Evolutionary conservation across 2,797 vertebrate genomes (phyloP).

Genomic region (Semotilus atromaculatus): DNA sequence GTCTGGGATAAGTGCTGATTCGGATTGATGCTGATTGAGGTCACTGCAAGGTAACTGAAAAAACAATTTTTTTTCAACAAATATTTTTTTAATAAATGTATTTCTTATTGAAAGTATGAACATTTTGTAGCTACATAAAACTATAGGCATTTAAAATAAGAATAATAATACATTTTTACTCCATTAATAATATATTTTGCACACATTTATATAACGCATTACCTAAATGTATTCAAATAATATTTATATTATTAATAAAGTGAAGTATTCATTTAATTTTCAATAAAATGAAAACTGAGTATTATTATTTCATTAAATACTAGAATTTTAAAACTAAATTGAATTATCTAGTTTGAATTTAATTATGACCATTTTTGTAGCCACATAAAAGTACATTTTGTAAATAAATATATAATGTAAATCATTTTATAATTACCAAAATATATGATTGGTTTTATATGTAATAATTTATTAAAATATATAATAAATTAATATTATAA

Average conservation of each 20-base stretch:
- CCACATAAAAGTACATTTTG: background rate
- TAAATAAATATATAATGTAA: background rate
- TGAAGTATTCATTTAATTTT: background rate
- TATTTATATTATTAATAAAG: background rate
- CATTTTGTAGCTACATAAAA: background rate
- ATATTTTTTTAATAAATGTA: background rate
- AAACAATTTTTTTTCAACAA: too few species aligned
- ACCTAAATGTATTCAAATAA: background rate
- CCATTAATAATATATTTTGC: background rate
- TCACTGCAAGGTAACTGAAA: constrained; percentile 3
- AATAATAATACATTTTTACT: background rate
- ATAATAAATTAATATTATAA: background rate
- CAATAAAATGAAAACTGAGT: background rate
- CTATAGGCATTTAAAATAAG: background rate
- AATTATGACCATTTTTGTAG: background rate
- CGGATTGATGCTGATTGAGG: background rate
- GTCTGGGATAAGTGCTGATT: constrained; percentile 4
- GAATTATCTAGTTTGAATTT: background rate
- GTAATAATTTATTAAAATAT: background rate
- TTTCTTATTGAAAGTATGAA: background rate
- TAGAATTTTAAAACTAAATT: background rate
- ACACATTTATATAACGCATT: background rate
- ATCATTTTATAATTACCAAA: background rate
- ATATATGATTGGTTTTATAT: background rate
- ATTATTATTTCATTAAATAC: background rate